phyloP scores from a whole-genome alignment of 2,888 invertebrate genomes.

The Onchidella celtica region DNA sequence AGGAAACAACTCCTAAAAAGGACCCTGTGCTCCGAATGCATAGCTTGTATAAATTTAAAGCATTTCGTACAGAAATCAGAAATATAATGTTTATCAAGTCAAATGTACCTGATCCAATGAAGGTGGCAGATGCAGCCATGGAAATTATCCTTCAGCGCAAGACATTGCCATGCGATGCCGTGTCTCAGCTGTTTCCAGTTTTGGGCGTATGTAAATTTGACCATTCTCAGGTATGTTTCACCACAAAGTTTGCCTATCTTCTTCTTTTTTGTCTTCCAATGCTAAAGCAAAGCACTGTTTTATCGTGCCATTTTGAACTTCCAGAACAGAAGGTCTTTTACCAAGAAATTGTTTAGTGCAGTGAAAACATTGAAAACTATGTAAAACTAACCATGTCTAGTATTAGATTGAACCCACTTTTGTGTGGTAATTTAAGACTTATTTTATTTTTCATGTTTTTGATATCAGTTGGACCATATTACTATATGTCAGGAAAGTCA shows the following conservation, averaged over 20 bases:
- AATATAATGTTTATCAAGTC: constrained; percentile 48
- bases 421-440: too few relatives aligned
- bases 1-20: constrained; percentile 13
- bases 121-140: constrained; percentile 33
- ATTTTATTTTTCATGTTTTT: too few relatives aligned
- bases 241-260: neutral
- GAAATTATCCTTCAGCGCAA: constrained; percentile 36
- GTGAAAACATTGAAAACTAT: too few relatives aligned
- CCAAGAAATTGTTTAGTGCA: too few relatives aligned
- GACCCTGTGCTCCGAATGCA: constrained; percentile 27
- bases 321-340: too few relatives aligned
- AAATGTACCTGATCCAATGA: constrained; percentile 38
- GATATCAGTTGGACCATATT: too few relatives aligned
- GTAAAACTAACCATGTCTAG: too few relatives aligned
- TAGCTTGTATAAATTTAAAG: constrained; percentile 42
- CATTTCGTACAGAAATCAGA: constrained; percentile 45
- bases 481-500: too few relatives aligned
- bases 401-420: too few relatives aligned
- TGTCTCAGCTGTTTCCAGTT: constrained; percentile 40
- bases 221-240: constrained; percentile 28
- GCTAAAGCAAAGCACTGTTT: neutral
- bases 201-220: constrained; percentile 45
- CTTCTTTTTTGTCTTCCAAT: neutral
- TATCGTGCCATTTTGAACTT: too few relatives aligned
- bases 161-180: constrained; percentile 21